Conservation (phyloP, 2,113 vertebrate genomes). For the Festucalex cinctus region DNA sequence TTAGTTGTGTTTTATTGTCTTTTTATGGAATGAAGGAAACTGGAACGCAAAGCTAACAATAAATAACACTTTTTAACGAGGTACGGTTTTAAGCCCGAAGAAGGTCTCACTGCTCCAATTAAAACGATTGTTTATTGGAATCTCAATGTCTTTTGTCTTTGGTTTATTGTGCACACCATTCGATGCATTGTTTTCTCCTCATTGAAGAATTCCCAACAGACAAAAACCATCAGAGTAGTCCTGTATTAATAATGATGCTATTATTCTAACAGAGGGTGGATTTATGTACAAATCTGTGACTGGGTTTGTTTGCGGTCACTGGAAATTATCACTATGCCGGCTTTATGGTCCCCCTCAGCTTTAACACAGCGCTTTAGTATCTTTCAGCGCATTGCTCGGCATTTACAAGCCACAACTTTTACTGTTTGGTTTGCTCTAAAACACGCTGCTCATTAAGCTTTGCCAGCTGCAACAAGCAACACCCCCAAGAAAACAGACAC, state of each 20-base stretch:
- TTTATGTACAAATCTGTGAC: neutral
- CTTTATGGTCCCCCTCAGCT: neutral
- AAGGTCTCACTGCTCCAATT: neutral
- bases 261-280: neutral
- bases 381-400: neutral
- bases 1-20: neutral
- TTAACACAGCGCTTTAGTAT: neutral
- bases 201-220: neutral
- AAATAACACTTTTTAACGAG: neutral
- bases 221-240: neutral
- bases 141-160: neutral
- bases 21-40: neutral
- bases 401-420: neutral
- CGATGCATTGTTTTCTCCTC: neutral
- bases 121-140: neutral
- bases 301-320: neutral
- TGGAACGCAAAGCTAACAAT: neutral
- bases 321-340: neutral
- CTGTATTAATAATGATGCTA: neutral
- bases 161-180: neutral
- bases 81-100: neutral
- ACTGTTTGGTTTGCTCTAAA: constrained; percentile 1
- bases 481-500: neutral
- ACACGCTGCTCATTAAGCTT: constrained; percentile 5
- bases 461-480: neutral